These are phyloP conservation scores for Isaurus tuberculatus DNA, from an alignment of 92 coral and sea anemone species.

Conservation along the genomic window DNA sequence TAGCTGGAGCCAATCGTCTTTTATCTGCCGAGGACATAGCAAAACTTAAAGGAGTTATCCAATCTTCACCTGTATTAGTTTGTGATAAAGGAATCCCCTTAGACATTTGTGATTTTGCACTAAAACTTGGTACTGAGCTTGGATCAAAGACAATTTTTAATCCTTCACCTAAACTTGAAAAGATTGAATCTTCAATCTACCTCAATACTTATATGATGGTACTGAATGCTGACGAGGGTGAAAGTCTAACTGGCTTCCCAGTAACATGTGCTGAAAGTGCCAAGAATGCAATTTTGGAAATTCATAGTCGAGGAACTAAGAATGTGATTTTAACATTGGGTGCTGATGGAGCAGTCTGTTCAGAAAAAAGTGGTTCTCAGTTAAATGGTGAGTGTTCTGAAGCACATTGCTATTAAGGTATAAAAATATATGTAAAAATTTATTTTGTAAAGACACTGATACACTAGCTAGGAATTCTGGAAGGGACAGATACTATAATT, in stretches of 20 bases:
- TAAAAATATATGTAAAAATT: not conserved
- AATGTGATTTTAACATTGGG: constrained; percentile 84
- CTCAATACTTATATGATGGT: constrained; percentile 68
- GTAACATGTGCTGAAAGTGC: constrained; percentile 67
- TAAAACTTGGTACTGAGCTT: constrained; percentile 72
- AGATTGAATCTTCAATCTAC: constrained; percentile 62
- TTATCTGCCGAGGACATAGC: constrained; percentile 63
- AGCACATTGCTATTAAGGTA: too few relatives aligned
- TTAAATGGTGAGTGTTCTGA: constrained; percentile 32
- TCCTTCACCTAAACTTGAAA: constrained; percentile 83
- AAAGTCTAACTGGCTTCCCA: constrained; percentile 69
- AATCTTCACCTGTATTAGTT: constrained; percentile 74
- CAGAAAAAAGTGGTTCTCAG: constrained; percentile 49
- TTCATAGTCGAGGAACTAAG: constrained; percentile 74
- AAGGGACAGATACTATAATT: too few relatives aligned
- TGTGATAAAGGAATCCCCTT: constrained; percentile 89
- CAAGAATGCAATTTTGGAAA: constrained; percentile 60
- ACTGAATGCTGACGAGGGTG: constrained; percentile 83
- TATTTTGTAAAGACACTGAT: too few relatives aligned
- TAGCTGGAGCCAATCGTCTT: constrained; percentile 84
- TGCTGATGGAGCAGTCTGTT: constrained; percentile 81
- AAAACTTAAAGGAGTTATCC: constrained; percentile 56
- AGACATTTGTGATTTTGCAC: constrained; percentile 63
- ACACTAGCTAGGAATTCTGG: too few relatives aligned
- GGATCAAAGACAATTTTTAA: constrained; percentile 81